Evolutionary conservation across 2,797 vertebrate genomes (phyloP).

Genomic region (Tympanoctomys barrerae): DNA sequence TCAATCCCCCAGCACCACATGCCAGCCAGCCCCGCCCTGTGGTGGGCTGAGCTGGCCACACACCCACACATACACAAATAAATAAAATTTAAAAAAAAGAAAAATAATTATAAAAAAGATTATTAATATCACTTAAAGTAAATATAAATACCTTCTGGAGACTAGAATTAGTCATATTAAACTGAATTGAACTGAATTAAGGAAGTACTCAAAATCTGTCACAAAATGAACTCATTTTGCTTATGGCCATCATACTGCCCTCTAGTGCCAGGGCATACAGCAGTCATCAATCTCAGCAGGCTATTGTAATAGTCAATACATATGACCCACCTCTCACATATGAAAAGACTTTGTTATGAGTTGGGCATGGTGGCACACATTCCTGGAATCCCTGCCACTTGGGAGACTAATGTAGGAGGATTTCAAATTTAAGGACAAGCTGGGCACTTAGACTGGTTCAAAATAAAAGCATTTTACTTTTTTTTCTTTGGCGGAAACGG

Average conservation of each 20-base stretch:
- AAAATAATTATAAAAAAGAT: constrained; percentile 19
- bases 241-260: constrained; percentile 64
- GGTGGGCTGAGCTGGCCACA: too few species aligned
- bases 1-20: too few species aligned
- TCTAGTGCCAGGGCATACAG: constrained; percentile 70
- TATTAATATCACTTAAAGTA: constrained; percentile 56
- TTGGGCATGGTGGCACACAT: background rate
- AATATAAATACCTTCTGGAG: constrained; percentile 30
- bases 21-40: too few species aligned
- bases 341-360: background rate
- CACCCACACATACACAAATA: too few species aligned
- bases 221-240: constrained; percentile 50
- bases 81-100: too few species aligned
- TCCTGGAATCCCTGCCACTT: background rate
- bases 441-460: background rate
- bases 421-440: background rate
- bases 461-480: background rate
- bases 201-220: constrained; percentile 54
- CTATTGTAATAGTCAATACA: background rate
- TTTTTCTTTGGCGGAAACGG: too few species aligned
- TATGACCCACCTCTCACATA: background rate
- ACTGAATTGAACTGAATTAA: constrained; percentile 31
- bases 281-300: background rate
- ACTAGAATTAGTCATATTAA: constrained; percentile 48
- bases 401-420: background rate